Base-by-base conservation (phyloP, 1,140 invertebrate species). In the Chrysopa pallens region DNA sequence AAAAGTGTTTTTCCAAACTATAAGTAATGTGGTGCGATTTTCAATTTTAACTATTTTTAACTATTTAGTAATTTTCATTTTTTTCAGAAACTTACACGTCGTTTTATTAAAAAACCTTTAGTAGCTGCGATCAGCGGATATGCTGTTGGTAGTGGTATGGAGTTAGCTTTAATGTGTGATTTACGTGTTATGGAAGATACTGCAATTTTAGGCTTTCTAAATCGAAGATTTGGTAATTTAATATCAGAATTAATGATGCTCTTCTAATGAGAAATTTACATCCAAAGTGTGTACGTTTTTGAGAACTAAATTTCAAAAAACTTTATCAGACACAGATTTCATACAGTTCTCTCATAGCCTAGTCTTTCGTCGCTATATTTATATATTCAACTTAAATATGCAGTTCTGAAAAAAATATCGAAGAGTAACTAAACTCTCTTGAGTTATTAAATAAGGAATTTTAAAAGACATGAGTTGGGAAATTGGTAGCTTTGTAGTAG, bases 161-260 rank as follows among this genome's bases (percentile, higher is more conserved):
- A 95, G 58, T 60, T 96, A 40, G 86, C 90, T 1, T 58, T 95
- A 0, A 76, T 87, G 66, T 94, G 89, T 66, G 91, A 96, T 64
- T 58, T 95, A 8, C 70, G 90, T 44, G 72, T 95, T 2, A 69
- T 90, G 42, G 89, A 93, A 55, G 78, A 89, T 39, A 80, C 73
- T 4, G 82, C 89, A 6, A 62, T 84, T 2, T 59, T 93, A 50
- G 90, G 89, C 13, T 78, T 87, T 49, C 77, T 82, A 45, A 82
- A 82, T 53, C 69, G 88, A 53, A 70, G 87, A 60, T 90, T 88
- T 68, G 87, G 83, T 74, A 60, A 59, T 55, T 50, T 33, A 11
- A 42, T 29, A 43, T 29, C 11, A 23, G 17, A 23, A 33, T 33
- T 2, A 33, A 33, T 11, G 29, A 31, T 31, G 29, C n/a, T n/a